These are phyloP conservation scores for Sternarchorhynchus goeldii DNA, from an alignment of 2,797 vertebrate genomes.

Conservation along the genomic window DNA sequence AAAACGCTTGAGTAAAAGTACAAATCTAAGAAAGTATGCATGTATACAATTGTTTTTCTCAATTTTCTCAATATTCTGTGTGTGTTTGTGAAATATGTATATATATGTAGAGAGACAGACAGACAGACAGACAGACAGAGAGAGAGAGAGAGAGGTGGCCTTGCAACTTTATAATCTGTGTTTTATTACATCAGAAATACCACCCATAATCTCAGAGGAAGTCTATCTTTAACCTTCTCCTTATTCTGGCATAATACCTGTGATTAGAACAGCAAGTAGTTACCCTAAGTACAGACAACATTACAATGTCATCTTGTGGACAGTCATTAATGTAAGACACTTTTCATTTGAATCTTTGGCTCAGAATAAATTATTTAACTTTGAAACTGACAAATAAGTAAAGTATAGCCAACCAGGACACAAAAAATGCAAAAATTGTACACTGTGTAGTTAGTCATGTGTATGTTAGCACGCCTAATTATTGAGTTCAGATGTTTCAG, in stretches of 20 bases:
- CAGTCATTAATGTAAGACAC: constrained; percentile 47
- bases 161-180: constrained; percentile 5
- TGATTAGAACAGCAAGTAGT: constrained; percentile 47
- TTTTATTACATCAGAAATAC: constrained; percentile 15
- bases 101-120: neutral
- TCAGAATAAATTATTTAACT: constrained; percentile 48
- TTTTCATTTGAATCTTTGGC: constrained; percentile 51
- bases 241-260: constrained; percentile 43
- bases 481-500: too few species aligned
- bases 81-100: neutral
- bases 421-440: too few species aligned
- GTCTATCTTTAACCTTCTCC: constrained; percentile 17
- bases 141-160: neutral
- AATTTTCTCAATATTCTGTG: neutral
- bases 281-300: constrained; percentile 48
- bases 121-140: neutral
- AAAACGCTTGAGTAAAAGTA: too few species aligned
- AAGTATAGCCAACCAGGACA: constrained; percentile 23
- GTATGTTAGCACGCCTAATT: too few species aligned
- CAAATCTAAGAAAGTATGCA: too few species aligned
- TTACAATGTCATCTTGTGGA: constrained; percentile 45
- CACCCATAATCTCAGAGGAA: constrained; percentile 15
- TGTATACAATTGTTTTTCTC: neutral
- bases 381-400: constrained; percentile 40
- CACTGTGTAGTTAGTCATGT: too few species aligned